Conservation (phyloP, 37 sponge, comb jelly and placozoan species). For the Mnemiopsis leidyi region DNA sequence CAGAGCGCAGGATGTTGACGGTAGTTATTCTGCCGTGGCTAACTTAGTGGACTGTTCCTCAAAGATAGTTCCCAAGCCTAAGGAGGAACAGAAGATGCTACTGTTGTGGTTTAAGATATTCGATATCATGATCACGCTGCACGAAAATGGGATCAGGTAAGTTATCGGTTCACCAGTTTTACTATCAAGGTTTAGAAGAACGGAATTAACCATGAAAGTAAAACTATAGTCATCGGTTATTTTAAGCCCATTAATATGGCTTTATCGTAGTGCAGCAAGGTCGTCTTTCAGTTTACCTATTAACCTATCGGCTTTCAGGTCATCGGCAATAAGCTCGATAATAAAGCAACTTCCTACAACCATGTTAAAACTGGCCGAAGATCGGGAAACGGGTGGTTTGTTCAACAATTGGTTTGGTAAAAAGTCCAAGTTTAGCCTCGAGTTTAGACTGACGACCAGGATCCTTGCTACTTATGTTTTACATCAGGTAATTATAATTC, state of each 20-base stretch:
- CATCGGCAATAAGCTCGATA: conserved; percentile 58
- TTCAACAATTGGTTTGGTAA: conserved; percentile 65
- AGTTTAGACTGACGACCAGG: conserved; percentile 46
- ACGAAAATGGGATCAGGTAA: conserved; percentile 38
- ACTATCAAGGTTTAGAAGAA: no score
- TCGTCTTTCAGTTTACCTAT: no score
- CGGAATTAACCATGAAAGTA: no score
- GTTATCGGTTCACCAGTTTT: neutral
- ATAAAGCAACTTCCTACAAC: conserved; percentile 15
- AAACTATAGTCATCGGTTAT: no score
- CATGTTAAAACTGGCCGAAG: conserved; percentile 43
- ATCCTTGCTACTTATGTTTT: conserved; percentile 1
- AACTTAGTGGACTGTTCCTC: conserved; percentile 22
- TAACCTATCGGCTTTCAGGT: no score
- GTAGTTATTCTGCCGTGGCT: conserved; percentile 40
- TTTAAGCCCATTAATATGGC: no score
- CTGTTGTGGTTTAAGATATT: conserved; percentile 56
- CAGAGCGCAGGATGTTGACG: conserved; percentile 12
- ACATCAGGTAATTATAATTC: conserved; percentile 25
- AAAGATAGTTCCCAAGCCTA: neutral
- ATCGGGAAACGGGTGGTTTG: conserved; percentile 38
- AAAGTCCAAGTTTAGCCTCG: conserved; percentile 17
- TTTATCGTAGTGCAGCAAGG: no score
- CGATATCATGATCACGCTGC: conserved; percentile 10
- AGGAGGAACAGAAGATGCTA: conserved; percentile 44